Conservation (phyloP, 1,140 invertebrate species). For the Venustaconcha ellipsiformis region DNA sequence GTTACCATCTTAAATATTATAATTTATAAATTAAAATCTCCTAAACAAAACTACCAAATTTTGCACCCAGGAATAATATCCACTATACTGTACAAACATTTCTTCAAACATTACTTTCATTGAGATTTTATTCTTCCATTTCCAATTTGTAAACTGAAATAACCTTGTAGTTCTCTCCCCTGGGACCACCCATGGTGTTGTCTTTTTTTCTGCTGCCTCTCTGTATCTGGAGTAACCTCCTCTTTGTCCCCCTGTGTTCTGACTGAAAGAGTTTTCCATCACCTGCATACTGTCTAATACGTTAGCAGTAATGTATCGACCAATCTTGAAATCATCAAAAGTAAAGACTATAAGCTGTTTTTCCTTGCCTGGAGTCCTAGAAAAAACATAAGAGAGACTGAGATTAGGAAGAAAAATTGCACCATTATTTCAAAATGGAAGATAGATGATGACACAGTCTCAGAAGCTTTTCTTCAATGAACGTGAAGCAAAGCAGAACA, state of each 20-base stretch:
- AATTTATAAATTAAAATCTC: too few relatives aligned
- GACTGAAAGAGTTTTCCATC: neutral
- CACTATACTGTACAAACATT: too few relatives aligned
- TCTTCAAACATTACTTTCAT: too few relatives aligned
- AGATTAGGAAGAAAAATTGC: too few relatives aligned
- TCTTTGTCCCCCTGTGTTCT: constrained; percentile 7
- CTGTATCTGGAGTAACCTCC: constrained; percentile 21
- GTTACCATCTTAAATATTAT: too few relatives aligned
- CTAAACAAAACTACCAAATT: too few relatives aligned
- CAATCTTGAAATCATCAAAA: constrained; percentile 28
- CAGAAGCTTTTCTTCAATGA: too few relatives aligned
- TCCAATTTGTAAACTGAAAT: neutral
- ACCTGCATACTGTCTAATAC: constrained; percentile 7
- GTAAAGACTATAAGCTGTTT: constrained; percentile 19
- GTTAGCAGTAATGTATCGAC: constrained; percentile 18
- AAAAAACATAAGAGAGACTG: neutral
- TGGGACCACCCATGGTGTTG: constrained; percentile 19
- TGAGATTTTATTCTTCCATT: too few relatives aligned
- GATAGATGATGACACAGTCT: too few relatives aligned
- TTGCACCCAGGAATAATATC: too few relatives aligned
- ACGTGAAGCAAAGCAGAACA: too few relatives aligned
- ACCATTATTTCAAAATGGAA: too few relatives aligned
- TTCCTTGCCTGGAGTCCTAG: constrained; percentile 18
- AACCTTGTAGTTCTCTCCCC: constrained; percentile 25
- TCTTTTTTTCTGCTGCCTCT: constrained; percentile 5